Conservation (phyloP, 2,797 vertebrate genomes). For the Rhynchotus rufescens region DNA sequence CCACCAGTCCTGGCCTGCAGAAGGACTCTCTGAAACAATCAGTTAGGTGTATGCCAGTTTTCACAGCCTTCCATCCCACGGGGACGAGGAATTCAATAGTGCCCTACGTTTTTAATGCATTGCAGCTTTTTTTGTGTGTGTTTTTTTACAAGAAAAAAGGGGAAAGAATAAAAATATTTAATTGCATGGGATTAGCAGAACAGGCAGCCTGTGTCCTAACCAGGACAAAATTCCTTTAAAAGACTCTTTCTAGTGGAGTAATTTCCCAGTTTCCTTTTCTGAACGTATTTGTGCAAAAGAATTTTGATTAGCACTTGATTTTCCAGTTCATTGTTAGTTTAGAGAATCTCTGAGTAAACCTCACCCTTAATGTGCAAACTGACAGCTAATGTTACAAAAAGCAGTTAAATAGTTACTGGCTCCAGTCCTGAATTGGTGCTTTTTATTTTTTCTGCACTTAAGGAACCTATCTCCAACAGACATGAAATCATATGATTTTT, state of each 20-base stretch:
- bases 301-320: conserved; percentile 35
- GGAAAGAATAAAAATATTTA: conserved; percentile 56
- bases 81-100: conserved; percentile 52
- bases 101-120: conserved; percentile 53
- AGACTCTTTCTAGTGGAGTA: conserved; percentile 38
- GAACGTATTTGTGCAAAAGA: conserved; percentile 34
- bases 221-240: conserved; percentile 34
- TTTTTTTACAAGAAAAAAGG: conserved; percentile 53
- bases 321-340: conserved; percentile 30
- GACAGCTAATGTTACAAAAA: conserved; percentile 1
- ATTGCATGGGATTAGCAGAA: conserved; percentile 53
- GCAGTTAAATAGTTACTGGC: neutral
- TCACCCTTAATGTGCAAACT: neutral
- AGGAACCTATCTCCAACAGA: conserved; percentile 66
- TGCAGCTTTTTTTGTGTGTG: conserved; percentile 7
- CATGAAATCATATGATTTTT: conserved; percentile 70
- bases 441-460: neutral
- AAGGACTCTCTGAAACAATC: conserved; percentile 33
- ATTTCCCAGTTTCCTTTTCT: conserved; percentile 58
- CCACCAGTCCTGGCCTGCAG: conserved; percentile 34
- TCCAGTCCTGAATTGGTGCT: conserved; percentile 18
- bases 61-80: conserved; percentile 55
- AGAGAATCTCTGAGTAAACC: conserved; percentile 25
- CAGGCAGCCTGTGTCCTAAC: conserved; percentile 36
- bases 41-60: conserved; percentile 51